Percentiles rank a stretch among this genome's conserved stretches.
These are phyloP conservation scores for Lingula anatina DNA, from an alignment of 2,888 invertebrate genomes.

Conservation along the genomic window DNA sequence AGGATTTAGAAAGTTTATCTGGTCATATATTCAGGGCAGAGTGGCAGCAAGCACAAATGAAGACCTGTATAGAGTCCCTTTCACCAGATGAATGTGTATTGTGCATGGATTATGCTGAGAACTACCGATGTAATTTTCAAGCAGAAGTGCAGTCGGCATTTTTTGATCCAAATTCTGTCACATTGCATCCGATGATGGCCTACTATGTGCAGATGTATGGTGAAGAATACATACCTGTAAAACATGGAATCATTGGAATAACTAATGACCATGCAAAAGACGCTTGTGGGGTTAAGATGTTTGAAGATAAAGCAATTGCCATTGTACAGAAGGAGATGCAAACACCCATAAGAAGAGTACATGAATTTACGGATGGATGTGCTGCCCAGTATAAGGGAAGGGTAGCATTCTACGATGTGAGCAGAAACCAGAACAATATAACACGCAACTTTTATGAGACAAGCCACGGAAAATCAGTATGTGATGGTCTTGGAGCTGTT, in stretches of 20 bases:
- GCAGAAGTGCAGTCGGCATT: conserved; percentile 3
- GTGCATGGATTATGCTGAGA: conserved; percentile 7
- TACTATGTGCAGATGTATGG: conserved; percentile 1
- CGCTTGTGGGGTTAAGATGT: conserved; percentile 2
- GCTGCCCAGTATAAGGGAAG: conserved; percentile 11
- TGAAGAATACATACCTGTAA: not conserved
- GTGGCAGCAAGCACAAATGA: conserved; percentile 3
- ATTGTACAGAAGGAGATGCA: too few relatives aligned
- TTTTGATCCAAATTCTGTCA: conserved; percentile 4
- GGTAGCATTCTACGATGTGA: conserved; percentile 5
- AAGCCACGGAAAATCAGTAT: conserved; percentile 7
- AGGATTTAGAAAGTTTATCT: not conserved
- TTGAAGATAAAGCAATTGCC: conserved; percentile 1
- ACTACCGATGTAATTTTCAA: conserved; percentile 7
- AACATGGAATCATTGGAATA: conserved; percentile 3
- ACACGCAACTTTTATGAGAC: conserved; percentile 5
- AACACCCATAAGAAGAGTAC: not conserved
- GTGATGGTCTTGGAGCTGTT: conserved; percentile 7
- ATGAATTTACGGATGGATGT: conserved; percentile 12
- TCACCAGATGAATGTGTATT: conserved; percentile 1
- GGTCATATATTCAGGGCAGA: conserved; percentile 6
- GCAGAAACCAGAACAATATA: conserved; percentile 1
- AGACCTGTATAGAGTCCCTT: not conserved
- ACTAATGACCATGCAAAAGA: conserved; percentile 8
- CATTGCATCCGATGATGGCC: conserved; percentile 5